Evolutionary conservation across 2,797 vertebrate species (phyloP), one percentile per base, ranked within the genome.

Genomic region (Erethizon dorsatum): DNA sequence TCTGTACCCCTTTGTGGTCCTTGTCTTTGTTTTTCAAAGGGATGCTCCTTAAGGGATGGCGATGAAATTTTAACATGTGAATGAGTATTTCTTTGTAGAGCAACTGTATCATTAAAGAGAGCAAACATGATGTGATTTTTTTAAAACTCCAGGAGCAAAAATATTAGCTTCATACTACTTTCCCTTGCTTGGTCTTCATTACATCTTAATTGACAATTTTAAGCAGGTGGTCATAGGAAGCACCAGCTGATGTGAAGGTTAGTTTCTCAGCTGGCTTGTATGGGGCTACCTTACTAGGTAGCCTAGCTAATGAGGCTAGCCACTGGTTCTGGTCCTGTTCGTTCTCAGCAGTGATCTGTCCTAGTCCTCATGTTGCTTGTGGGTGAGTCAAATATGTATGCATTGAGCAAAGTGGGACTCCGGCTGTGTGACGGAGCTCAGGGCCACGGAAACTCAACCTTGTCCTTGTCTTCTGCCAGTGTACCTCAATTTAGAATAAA

Each of bases 341-440:
- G 18, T 59, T 93, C 65, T 63, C 59, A 65, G 91, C 78, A 28
- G 37, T 59, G 12, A 45, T 78, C 83, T 37, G 1, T 41, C 5
- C 5, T 45, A 83, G 33, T 31, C 78, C 95, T 97, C 78, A 45
- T 73, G 52, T 56, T 73, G 84, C 94, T 96, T 77, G 28, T 79
- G 65, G 75, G 65, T 69, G 82, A 95, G 54, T n/a, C 45, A 83
- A 91, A 93, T 92, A 65, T 11, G 4, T 14, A 5, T 89, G 59
- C 93, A 67, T 94, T 82, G 82, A 97, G 77, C 11, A 1, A 45
- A 83, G 13, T 91, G 37, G 93, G 67, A 78, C 57, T 97, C 95
- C 96, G 96, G 93, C 97, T 95, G 85, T 69, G 59, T 88, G 89
- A 92, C 69, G 28, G 86, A 93, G 93, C 95, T 97, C 18, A 95